Evolutionary conservation across 2,113 vertebrate species (phyloP).

Genomic region (Alectura lathami): DNA sequence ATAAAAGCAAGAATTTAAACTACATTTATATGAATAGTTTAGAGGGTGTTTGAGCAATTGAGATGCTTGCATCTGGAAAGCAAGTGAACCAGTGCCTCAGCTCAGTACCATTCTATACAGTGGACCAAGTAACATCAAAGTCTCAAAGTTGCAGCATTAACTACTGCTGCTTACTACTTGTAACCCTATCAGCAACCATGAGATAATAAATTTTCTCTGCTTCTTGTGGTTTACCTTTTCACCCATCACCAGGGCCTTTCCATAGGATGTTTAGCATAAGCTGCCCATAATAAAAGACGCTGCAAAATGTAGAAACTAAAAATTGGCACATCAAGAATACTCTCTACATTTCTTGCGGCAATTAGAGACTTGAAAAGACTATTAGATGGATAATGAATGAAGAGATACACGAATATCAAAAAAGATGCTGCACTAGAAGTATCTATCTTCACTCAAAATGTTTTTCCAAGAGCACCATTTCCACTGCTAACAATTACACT

Average conservation of each 20-base stretch:
- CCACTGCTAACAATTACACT: not conserved
- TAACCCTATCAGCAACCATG: not conserved
- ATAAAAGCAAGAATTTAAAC: not conserved
- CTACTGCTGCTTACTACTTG: not conserved
- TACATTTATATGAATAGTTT: not conserved
- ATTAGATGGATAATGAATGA: not conserved
- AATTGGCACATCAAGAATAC: not conserved
- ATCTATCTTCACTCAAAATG: not conserved
- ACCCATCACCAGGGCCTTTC: not conserved
- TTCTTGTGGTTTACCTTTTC: not conserved
- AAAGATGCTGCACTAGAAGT: not conserved
- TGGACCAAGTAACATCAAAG: not conserved
- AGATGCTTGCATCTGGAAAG: not conserved
- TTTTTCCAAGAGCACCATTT: not conserved
- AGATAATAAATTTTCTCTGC: not conserved
- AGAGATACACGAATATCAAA: not conserved
- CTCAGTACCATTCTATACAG: not conserved
- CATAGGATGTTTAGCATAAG: not conserved
- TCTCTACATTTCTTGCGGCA: not conserved
- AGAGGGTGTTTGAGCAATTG: not conserved
- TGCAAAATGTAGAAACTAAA: not conserved
- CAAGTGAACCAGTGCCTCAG: not conserved
- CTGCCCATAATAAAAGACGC: not conserved
- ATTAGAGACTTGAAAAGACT: not conserved
- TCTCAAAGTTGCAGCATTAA: not conserved